These are phyloP conservation scores for Cantharis flavilabris DNA, from an alignment of 2,888 invertebrate genomes.

Conservation along the genomic window DNA sequence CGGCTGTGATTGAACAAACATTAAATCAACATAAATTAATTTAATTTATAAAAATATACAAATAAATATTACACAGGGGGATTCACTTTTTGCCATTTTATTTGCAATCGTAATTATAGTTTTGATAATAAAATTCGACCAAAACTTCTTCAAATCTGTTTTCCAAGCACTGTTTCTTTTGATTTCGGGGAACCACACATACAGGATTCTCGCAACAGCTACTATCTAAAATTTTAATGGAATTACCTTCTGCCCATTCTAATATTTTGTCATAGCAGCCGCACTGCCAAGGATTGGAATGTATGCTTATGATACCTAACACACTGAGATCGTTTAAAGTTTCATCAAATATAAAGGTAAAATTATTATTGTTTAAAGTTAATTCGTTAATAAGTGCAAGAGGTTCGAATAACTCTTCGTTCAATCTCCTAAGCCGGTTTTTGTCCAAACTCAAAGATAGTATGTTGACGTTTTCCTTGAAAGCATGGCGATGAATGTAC, in stretches of 20 bases:
- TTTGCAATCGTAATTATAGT: background rate
- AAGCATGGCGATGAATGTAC: background rate
- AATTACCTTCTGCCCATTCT: background rate
- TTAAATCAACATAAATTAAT: too few relatives aligned
- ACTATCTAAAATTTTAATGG: background rate
- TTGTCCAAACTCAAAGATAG: background rate
- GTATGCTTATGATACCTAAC: background rate
- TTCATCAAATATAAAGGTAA: slow-evolving; percentile 5
- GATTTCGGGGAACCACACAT: background rate
- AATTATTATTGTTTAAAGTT: slow-evolving; percentile 3
- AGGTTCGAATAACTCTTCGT: background rate
- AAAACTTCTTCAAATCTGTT: background rate
- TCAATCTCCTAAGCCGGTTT: slow-evolving; percentile 1
- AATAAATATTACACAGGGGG: too few relatives aligned
- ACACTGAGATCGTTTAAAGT: background rate
- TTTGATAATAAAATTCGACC: background rate
- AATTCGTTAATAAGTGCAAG: background rate
- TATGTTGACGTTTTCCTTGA: background rate
- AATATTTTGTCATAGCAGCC: slow-evolving; percentile 5
- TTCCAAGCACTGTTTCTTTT: background rate
- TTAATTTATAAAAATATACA: too few relatives aligned
- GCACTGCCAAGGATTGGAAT: slow-evolving; percentile 13
- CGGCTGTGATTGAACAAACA: too few relatives aligned
- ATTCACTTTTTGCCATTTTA: background rate
- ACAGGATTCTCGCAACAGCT: background rate